phyloP scores from a whole-genome alignment of 1,140 invertebrate species.

The Drosophila grimshawi region DNA sequence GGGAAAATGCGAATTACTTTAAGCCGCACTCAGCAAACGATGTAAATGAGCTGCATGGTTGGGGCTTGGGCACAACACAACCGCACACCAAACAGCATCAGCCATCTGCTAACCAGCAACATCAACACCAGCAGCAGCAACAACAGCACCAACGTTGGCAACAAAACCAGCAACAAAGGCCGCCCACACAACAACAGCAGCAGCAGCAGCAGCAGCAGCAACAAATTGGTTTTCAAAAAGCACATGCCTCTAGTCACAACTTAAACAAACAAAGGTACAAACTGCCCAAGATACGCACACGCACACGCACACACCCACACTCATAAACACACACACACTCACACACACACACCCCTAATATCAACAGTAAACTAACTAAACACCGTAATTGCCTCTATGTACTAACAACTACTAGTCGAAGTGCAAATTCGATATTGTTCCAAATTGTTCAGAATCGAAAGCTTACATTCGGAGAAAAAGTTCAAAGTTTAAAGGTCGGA shows the following conservation, averaged over 20 bases:
- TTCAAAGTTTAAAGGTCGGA: not conserved
- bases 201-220: conserved; percentile 70
- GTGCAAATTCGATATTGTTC: not conserved
- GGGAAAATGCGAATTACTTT: conserved; percentile 84
- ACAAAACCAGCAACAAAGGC: conserved; percentile 46
- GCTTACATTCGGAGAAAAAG: not conserved
- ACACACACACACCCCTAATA: conserved; percentile 1
- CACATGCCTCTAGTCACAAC: conserved; percentile 80
- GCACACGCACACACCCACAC: conserved; percentile 19
- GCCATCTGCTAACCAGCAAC: conserved; percentile 19
- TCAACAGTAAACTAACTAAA: conserved; percentile 2
- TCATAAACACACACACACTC: conserved; percentile 22
- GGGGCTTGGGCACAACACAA: conserved; percentile 85
- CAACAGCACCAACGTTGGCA: conserved; percentile 53
- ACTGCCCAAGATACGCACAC: conserved; percentile 28
- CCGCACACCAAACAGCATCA: conserved; percentile 21
- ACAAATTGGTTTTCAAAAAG: conserved; percentile 68
- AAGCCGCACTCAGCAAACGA: conserved; percentile 85
- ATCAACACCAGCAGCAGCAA: conserved; percentile 39
- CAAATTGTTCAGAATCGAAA: not conserved
- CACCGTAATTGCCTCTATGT: not conserved
- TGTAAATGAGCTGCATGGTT: conserved; percentile 86
- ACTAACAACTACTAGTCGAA: not conserved
- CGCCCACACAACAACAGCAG: conserved; percentile 63
- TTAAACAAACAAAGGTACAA: conserved; percentile 82